Base-by-base conservation (phyloP, 30 jellyfish, hydroid and myxozoan species). In the Aurelia sp. region DNA sequence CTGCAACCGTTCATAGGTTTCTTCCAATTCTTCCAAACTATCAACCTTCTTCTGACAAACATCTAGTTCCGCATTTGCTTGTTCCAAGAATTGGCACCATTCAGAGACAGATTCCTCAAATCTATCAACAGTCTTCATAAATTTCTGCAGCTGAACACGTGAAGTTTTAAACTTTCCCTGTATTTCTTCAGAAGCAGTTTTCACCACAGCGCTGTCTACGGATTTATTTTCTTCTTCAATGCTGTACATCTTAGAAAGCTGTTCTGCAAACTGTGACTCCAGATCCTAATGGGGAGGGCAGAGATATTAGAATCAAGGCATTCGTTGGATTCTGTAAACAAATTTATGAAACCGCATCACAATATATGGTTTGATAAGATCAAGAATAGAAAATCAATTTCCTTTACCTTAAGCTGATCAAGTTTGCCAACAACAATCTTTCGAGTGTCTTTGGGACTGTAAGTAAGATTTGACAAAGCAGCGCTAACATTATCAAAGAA, bases 1-100 rank as follows among this genome's bases (percentile, higher is more conserved):
- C 93, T 84, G 93, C 21, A 84, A 70, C 60, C 93, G 66, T 15
- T 72, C 87, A 27, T 52, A 72, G 22, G 62, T 84, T 53, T 86
- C 85, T 40, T 74, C 95, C 33, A 74, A 73, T 21, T 74, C 85
- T 21, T 55, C 85, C 35, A 75, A 19, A 31, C 66, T 75, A 23
- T 23, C 74, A 22, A 73, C 4, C n/a, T 12, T 33, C 60, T 55
- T 67, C 71, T 86, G 84, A 68, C 89, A 86, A 53, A 22, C 48
- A 7, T 62, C 15, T 18, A 74, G 85, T 47, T 86, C 95, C 6
- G 48, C 20, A 9, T 58, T 47, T 8, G 95, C 95, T 58, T 76
- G 79, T 16, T 65, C 80, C 41, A 86, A 68, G 44, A 75, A 86
- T 30, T 44, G 63, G 50, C 73, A 33, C 95, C 95, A 86, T 18